Evolutionary conservation across 2,113 vertebrate species (phyloP).

Genomic region (Mesembrinibis cayennensis): DNA sequence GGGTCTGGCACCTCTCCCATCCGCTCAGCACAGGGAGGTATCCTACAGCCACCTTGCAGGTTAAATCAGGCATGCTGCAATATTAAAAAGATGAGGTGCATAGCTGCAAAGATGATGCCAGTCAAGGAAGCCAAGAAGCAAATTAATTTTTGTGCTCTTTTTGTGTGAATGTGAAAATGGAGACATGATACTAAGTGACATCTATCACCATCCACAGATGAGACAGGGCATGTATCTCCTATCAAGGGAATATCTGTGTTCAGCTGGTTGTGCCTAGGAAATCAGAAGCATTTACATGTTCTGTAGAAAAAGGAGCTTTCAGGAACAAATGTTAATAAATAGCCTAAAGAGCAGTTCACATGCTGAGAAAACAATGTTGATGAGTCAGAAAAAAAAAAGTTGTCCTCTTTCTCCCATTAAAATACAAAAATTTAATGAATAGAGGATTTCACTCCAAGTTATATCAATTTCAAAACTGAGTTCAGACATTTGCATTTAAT

Average conservation of each 20-base stretch:
- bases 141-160: background rate
- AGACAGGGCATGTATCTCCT: background rate
- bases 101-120: background rate
- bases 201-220: background rate
- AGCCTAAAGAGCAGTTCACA: background rate
- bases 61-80: background rate
- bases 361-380: background rate
- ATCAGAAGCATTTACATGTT: background rate
- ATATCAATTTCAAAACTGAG: background rate
- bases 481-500: background rate
- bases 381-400: background rate
- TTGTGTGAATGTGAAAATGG: background rate
- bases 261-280: background rate
- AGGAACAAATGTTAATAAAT: background rate
- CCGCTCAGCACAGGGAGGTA: background rate
- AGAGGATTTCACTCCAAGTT: background rate
- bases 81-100: background rate
- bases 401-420: background rate
- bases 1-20: background rate
- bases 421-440: background rate
- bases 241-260: background rate
- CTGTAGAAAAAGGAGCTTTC: background rate
- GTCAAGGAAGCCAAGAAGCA: background rate
- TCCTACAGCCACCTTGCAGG: background rate
- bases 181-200: conserved; percentile 32